Evolutionary conservation across 1,140 invertebrate genomes (phyloP), one percentile per base, ranked within the genome.

Genomic region (Druon quercuslanigerum): DNA sequence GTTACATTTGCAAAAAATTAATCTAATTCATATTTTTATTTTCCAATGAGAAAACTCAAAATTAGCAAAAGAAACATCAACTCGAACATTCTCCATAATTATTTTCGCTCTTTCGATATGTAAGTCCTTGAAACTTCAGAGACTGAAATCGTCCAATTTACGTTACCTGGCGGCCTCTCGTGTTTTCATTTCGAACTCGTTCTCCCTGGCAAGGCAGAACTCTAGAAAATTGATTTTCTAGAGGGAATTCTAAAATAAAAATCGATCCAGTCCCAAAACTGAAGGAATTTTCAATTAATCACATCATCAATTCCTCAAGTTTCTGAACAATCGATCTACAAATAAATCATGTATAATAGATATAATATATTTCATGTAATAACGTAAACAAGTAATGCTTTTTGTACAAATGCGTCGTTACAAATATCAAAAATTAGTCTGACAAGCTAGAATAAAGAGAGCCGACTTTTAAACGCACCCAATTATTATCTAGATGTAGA

Each of bases 331-430:
- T 46, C 40, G 40, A 46, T 46, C 40, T 46, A 46, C 40, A 11
- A 46, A 46, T 46, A 11, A 46, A 46, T 66, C 77, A 79, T 75
- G 71, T 82, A 79, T 81, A 81, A 74, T 84, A 81, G 76, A 83
- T 82, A 84, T 84, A 83, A 87, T 83, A 82, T 85, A 85, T 85
- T 84, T 85, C 73, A 87, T 81, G 54, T 85, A 82, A 82, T 86
- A 86, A 87, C 82, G 60, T 85, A 87, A 86, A 85, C 82, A 85
- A 85, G 78, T 80, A 82, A 79, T 76, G 80, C 71, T 60, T 81
- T 84, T 82, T 87, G 79, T 87, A 86, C 83, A 86, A 87, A 87
- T 81, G 79, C 71, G 60, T 80, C 78, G 52, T 66, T 51, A 84
- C 74, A 80, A 80, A 85, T 81, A 85, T 85, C 82, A 87, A 81